Conservation (phyloP, 2,888 invertebrate species). For the Lepidochrysops patricia region DNA sequence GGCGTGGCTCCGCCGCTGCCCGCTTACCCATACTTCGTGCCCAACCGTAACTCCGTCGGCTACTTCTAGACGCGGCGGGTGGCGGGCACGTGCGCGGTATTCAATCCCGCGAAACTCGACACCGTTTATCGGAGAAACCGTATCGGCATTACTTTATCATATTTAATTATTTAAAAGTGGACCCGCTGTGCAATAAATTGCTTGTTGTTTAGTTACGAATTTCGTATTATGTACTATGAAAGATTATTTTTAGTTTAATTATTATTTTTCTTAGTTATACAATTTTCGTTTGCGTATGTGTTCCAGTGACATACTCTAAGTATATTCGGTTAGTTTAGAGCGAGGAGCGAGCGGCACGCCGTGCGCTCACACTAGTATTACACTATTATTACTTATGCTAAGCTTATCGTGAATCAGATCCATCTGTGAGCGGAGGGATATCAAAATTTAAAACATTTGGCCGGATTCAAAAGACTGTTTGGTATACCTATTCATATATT, state of each 20-base stretch:
- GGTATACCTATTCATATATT: constrained; percentile 76
- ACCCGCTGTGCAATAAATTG: constrained; percentile 70
- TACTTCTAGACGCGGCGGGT: constrained; percentile 47
- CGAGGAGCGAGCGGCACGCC: constrained; percentile 19
- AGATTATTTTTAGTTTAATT: constrained; percentile 37
- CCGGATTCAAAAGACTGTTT: constrained; percentile 81
- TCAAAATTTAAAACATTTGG: constrained; percentile 77
- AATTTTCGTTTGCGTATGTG: constrained; percentile 42
- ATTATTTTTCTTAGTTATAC: constrained; percentile 36
- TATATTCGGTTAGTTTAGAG: constrained; percentile 27
- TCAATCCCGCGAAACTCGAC: constrained; percentile 9
- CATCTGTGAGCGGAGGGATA: constrained; percentile 63
- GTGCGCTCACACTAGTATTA: constrained; percentile 37
- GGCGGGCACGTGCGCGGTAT: constrained; percentile 14
- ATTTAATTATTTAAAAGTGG: constrained; percentile 55
- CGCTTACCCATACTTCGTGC: constrained; percentile 63
- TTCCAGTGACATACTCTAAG: constrained; percentile 36
- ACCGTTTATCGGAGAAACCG: constrained; percentile 26
- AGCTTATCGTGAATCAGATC: constrained; percentile 56
- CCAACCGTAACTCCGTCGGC: constrained; percentile 60
- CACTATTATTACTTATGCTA: constrained; percentile 36
- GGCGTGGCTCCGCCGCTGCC: constrained; percentile 52
- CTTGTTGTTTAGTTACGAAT: constrained; percentile 68
- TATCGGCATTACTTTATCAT: constrained; percentile 52
- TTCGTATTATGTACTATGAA: constrained; percentile 46